Conservation (phyloP, 2,888 invertebrate species). For the Tetrapedia diversipes region DNA sequence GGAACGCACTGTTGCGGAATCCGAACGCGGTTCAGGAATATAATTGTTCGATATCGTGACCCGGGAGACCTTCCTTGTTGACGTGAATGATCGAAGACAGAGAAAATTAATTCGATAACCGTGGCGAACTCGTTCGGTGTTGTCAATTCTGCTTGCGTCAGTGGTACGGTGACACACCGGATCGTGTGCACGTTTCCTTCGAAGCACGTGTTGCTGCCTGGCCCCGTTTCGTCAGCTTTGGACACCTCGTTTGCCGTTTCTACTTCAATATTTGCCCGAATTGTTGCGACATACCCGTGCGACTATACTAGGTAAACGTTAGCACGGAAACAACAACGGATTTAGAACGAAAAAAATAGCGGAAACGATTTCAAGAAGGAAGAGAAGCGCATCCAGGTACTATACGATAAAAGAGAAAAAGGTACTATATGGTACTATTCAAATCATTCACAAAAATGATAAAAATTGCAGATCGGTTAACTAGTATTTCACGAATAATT, state of each 20-base stretch:
- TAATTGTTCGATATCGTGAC: conserved; percentile 37
- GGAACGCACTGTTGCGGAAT: too few relatives aligned
- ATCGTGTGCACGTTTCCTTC: not conserved
- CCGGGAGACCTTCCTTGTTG: not conserved
- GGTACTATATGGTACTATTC: not conserved
- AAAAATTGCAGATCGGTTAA: too few relatives aligned
- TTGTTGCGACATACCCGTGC: not conserved
- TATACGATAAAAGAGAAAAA: too few relatives aligned
- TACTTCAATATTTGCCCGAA: conserved; percentile 4
- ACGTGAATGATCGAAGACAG: not conserved
- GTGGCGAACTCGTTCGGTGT: conserved; percentile 31
- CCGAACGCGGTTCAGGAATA: too few relatives aligned
- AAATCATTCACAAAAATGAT: not conserved
- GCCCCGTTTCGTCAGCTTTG: not conserved
- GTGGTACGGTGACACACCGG: not conserved
- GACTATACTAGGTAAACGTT: not conserved
- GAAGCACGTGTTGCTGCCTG: not conserved
- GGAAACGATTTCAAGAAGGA: not conserved
- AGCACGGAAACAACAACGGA: not conserved
- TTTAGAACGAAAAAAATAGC: not conserved
- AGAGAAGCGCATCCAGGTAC: too few relatives aligned
- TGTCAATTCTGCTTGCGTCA: conserved; percentile 18
- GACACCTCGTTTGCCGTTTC: not conserved
- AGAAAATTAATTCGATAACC: conserved; percentile 33
- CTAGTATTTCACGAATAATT: not conserved